phyloP scores from a whole-genome alignment of 2,888 invertebrate genomes.

The Acrobasis consociella region DNA sequence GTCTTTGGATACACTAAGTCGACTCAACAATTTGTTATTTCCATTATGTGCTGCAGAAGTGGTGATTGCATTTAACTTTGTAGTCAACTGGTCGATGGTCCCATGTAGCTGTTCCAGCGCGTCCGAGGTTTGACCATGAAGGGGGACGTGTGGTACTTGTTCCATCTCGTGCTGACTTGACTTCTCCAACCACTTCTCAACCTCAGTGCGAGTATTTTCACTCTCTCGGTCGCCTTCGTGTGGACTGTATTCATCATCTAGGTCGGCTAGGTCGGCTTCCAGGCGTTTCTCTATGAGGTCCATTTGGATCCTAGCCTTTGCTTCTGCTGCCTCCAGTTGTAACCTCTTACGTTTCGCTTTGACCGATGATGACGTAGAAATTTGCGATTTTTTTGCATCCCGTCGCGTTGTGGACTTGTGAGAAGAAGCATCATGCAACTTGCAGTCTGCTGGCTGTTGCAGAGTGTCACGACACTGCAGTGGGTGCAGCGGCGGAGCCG shows the following conservation, averaged over 20 bases:
- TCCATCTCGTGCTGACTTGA: not conserved
- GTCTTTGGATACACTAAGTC: not conserved
- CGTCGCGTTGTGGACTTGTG: not conserved
- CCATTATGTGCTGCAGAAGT: not conserved
- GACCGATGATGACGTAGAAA: not conserved
- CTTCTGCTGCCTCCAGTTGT: not conserved
- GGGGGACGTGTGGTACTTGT: not conserved
- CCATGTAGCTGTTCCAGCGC: not conserved
- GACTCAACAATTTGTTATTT: not conserved
- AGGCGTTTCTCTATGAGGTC: not conserved
- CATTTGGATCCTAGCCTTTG: not conserved
- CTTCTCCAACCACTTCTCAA: too few relatives aligned
- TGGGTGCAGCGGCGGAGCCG: not conserved
- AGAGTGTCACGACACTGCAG: not conserved
- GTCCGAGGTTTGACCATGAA: not conserved
- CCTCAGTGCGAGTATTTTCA: not conserved
- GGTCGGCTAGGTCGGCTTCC: slow-evolving; percentile 7
- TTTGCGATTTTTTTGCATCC: too few relatives aligned
- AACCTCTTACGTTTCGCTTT: not conserved
- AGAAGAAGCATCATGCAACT: not conserved
- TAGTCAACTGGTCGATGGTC: not conserved
- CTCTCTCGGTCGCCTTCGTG: not conserved
- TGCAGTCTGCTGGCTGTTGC: not conserved
- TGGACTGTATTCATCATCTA: slow-evolving; percentile 5
- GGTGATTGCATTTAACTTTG: not conserved